These are phyloP conservation scores for Pithys albifrons DNA, from an alignment of 2,113 vertebrate genomes.

Conservation along the genomic window DNA sequence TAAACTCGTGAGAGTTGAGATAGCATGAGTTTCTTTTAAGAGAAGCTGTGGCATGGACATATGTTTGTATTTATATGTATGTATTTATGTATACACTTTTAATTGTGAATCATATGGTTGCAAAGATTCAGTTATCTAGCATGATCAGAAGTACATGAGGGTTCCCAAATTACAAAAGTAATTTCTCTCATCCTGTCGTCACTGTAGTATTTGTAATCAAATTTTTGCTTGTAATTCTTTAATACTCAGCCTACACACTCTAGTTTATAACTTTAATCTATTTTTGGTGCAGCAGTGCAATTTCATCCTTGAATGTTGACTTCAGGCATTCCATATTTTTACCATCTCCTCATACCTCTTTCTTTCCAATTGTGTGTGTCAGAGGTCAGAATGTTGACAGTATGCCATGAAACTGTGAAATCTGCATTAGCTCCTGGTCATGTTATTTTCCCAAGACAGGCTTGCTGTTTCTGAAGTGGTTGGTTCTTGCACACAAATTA, in stretches of 20 bases:
- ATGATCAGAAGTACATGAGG: neutral
- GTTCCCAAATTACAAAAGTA: neutral
- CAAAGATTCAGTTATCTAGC: neutral
- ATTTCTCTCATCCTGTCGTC: neutral
- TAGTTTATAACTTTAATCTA: neutral
- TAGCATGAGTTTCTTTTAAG: neutral
- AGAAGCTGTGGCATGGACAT: neutral
- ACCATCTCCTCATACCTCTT: neutral
- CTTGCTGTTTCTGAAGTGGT: neutral
- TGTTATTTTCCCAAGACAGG: too few relatives aligned
- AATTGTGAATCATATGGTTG: neutral
- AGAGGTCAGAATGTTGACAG: neutral
- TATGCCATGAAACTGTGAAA: neutral
- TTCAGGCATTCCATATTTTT: neutral
- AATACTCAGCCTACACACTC: neutral
- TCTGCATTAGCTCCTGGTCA: neutral
- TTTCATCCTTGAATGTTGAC: neutral
- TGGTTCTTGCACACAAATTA: neutral
- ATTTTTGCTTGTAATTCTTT: neutral
- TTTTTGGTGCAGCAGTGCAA: neutral
- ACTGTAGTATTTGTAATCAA: neutral
- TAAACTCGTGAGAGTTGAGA: neutral
- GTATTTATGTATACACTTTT: neutral
- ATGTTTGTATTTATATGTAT: neutral
- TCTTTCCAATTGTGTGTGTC: neutral